Evolutionary conservation across 2,888 invertebrate species (phyloP).

Genomic region (Gymnocheta viridis): DNA sequence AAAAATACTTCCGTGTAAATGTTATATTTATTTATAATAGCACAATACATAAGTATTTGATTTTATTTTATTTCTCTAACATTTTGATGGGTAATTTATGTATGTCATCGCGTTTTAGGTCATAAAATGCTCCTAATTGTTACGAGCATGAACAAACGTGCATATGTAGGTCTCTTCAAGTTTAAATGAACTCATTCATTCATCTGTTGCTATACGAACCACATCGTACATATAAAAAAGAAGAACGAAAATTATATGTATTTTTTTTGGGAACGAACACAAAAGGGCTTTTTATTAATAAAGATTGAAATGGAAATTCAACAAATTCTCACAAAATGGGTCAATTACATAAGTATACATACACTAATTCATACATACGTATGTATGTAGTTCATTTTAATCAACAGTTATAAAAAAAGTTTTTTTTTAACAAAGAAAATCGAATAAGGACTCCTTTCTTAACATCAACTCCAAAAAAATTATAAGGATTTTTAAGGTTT

Average conservation of each 20-base stretch:
- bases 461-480: not conserved
- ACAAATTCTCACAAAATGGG: constrained; percentile 41
- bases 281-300: constrained; percentile 26
- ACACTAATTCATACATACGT: not conserved
- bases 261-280: constrained; percentile 6
- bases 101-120: constrained; percentile 64
- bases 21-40: constrained; percentile 44
- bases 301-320: constrained; percentile 29
- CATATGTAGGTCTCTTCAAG: constrained; percentile 13
- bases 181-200: constrained; percentile 37
- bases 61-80: constrained; percentile 26
- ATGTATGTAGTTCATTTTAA: constrained; percentile 13
- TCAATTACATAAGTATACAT: constrained; percentile 24
- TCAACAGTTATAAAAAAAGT: not conserved
- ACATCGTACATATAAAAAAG: not conserved
- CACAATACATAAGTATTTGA: constrained; percentile 25
- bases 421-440: not conserved
- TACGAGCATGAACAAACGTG: constrained; percentile 21
- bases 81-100: constrained; percentile 55
- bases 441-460: too few relatives aligned
- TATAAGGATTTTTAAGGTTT: not conserved
- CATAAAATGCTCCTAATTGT: constrained; percentile 59
- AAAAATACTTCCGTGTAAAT: constrained; percentile 68
- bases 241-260: not conserved
- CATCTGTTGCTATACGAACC: constrained; percentile 49